Base-by-base conservation (phyloP, 2,888 invertebrate genomes). In the Cremastobaeus sp. region DNA sequence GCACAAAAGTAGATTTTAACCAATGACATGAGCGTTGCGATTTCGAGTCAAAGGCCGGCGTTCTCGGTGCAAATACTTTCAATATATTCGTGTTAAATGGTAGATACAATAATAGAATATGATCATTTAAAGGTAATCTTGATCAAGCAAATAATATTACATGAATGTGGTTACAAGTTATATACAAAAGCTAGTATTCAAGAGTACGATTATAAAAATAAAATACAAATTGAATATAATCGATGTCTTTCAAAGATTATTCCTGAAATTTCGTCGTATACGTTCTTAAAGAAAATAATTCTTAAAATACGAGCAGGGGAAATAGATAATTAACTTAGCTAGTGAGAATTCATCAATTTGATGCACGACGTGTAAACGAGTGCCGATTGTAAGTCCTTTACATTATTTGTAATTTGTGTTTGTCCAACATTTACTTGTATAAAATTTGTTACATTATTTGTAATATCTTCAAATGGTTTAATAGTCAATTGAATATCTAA, bases 121-220 rank as follows among this genome's bases (percentile, higher is more conserved):
- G 82, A 81, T 84, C 82, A 82, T 85, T 84, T 81, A 84, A 85
- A 82, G 79, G 83, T 85, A 82, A 78, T 82, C 80, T 72, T 81
- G 81, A 84, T 83, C n/a, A n/a, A n/a, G n/a, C n/a, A n/a, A n/a
- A n/a, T n/a, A n/a, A n/a, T n/a, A n/a, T n/a, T n/a, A n/a, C n/a
- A n/a, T n/a, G n/a, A 74, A 72, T 78, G 71, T 68, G 76, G 76
- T 77, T 77, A 71, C 18, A 17, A 57, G 35, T 47, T 55, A 55
- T 35, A 37, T 15, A 37, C 8, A 64, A 43, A 76, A 65, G 41
- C 74, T 74, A 72, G 59, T 66, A 77, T 73, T 64, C n/a, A 25
- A 25, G 8, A 25, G 8, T 5, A 25, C 4, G 8, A 25, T 3
- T 25, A 25, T 5, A 25, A 25, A 25, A 25, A 25, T 50, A 69